Evolutionary conservation across 2,113 vertebrate genomes (phyloP).

Genomic region (Platanista minor): DNA sequence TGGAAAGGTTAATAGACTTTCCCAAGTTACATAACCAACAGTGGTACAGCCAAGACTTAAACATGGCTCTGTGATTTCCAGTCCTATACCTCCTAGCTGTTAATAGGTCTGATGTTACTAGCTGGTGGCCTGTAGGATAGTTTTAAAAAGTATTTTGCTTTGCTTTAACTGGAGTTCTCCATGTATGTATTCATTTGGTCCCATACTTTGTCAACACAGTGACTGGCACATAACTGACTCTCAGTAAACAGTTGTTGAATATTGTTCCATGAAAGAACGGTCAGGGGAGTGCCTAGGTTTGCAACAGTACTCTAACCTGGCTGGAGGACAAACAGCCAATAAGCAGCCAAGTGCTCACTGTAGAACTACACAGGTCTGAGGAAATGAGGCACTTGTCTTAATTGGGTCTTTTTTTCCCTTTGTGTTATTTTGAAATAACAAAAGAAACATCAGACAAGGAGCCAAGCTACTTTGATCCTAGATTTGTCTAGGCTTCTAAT

Average conservation of each 20-base stretch:
- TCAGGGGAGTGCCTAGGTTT: neutral
- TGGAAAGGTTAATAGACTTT: neutral
- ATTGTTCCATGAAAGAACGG: neutral
- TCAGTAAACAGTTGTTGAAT: neutral
- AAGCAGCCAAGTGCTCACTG: neutral
- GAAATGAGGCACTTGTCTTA: neutral
- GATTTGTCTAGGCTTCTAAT: neutral
- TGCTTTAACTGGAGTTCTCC: neutral
- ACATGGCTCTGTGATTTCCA: neutral
- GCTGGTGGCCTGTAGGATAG: neutral
- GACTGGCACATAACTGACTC: neutral
- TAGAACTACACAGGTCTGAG: neutral
- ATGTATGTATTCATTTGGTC: neutral
- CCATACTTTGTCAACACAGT: neutral
- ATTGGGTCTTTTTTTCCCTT: neutral
- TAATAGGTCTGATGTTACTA: neutral
- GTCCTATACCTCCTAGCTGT: neutral
- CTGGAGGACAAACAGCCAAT: neutral
- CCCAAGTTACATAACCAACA: neutral
- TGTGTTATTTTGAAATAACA: neutral
- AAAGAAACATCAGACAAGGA: neutral
- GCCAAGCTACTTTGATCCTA: neutral
- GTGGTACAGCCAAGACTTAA: neutral
- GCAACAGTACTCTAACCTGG: neutral
- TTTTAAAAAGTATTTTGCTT: conserved; percentile 1